Percentiles rank a stretch among this genome's conserved stretches.
Evolutionary conservation across 2,113 vertebrate genomes (phyloP).

Genomic region (Centropus unirufus): DNA sequence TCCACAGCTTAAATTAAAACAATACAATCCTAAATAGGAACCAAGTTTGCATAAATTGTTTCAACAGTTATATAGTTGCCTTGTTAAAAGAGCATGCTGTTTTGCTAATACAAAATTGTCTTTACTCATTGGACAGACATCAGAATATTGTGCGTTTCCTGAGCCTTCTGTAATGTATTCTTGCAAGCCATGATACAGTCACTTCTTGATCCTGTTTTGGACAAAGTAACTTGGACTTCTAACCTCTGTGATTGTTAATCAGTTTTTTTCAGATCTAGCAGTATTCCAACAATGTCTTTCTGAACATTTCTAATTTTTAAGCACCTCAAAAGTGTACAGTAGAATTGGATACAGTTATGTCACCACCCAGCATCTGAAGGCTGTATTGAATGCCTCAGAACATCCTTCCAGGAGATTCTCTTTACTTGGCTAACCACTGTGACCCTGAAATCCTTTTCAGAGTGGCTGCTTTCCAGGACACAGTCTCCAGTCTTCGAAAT

Average conservation of each 20-base stretch:
- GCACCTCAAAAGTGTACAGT: not conserved
- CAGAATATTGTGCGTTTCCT: not conserved
- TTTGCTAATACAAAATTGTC: not conserved
- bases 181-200: not conserved
- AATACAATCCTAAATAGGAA: not conserved
- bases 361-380: not conserved
- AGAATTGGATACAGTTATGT: not conserved
- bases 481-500: slow-evolving; percentile 42
- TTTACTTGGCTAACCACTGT: slow-evolving; percentile 31
- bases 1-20: not conserved
- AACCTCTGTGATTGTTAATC: not conserved
- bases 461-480: slow-evolving; percentile 59
- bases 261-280: not conserved
- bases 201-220: not conserved
- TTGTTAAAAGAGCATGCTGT: not conserved
- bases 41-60: not conserved
- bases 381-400: not conserved
- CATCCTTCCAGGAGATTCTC: slow-evolving; percentile 1
- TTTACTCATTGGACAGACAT: not conserved
- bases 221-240: not conserved
- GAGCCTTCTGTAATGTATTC: not conserved
- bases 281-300: not conserved
- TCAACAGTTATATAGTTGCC: not conserved
- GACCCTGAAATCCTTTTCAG: slow-evolving; percentile 60
- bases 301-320: not conserved